phyloP scores from a whole-genome alignment of 2,888 invertebrate genomes.

The Diarsia rubi region DNA sequence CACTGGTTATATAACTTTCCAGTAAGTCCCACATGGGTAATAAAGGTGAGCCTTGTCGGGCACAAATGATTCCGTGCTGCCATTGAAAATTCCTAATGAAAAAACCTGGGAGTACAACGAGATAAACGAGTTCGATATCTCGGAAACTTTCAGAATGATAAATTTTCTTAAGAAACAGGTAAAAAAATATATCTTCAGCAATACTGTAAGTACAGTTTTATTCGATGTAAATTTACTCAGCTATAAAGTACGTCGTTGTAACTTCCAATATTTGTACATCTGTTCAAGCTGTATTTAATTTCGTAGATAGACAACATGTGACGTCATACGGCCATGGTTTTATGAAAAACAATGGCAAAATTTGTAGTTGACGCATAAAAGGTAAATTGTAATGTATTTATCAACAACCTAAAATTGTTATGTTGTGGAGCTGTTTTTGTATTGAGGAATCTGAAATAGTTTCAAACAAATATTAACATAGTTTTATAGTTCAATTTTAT shows the following conservation, averaged over 20 bases:
- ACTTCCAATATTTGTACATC: slow-evolving; percentile 53
- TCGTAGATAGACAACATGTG: slow-evolving; percentile 33
- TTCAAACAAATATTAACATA: slow-evolving; percentile 3
- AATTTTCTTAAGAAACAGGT: neutral
- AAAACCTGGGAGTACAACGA: neutral
- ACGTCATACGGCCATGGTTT: slow-evolving; percentile 38
- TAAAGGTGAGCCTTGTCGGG: neutral
- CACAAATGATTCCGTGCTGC: neutral
- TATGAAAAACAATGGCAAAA: slow-evolving; percentile 43
- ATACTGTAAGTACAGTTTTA: slow-evolving; percentile 29
- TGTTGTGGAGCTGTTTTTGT: slow-evolving; percentile 4
- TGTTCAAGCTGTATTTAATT: slow-evolving; percentile 51
- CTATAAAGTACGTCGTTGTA: slow-evolving; percentile 13
- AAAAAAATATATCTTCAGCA: slow-evolving; percentile 15
- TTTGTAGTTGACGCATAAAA: slow-evolving; percentile 22
- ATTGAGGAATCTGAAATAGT: neutral
- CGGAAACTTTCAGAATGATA: neutral
- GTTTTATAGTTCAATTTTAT: slow-evolving; percentile 4
- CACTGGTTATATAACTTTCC: neutral
- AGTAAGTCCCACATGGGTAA: neutral
- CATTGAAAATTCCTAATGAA: neutral
- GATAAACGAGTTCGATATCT: neutral
- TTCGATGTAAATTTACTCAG: slow-evolving; percentile 37
- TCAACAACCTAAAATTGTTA: neutral
- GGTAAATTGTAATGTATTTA: slow-evolving; percentile 15